Conservation (phyloP, 2,797 vertebrate genomes). For the Pyrocephalus nanus region DNA sequence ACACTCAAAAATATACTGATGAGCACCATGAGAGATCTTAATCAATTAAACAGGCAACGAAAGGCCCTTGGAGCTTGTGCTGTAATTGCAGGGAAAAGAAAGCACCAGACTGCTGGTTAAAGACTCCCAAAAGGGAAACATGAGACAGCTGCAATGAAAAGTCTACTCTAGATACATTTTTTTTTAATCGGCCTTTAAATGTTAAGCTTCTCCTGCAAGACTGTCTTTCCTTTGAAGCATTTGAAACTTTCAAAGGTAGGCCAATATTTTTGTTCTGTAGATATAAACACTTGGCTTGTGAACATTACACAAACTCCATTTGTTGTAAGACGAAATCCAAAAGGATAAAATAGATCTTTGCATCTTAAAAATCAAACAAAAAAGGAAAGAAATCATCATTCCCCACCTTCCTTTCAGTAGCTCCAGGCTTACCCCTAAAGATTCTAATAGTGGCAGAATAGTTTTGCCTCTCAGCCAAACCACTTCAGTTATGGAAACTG, state of each 20-base stretch:
- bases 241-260: background rate
- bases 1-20: background rate
- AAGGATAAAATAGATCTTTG: background rate
- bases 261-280: background rate
- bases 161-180: background rate
- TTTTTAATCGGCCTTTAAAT: background rate
- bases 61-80: background rate
- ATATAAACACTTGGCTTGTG: background rate
- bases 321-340: background rate
- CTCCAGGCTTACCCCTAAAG: background rate
- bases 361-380: background rate
- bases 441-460: background rate
- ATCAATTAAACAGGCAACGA: background rate
- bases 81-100: background rate
- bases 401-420: background rate
- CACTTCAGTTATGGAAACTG: background rate
- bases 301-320: background rate
- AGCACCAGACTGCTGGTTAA: background rate
- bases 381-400: background rate
- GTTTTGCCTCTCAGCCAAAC: background rate
- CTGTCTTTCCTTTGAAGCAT: background rate
- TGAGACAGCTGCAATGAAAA: background rate
- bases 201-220: background rate
- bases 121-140: background rate
- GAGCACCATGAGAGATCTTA: background rate